A percentile compares a stretch with the other conserved stretches of the same genome.
Evolutionary conservation across 2,113 vertebrate genomes (phyloP).

Genomic region (Patagioenas fasciata): DNA sequence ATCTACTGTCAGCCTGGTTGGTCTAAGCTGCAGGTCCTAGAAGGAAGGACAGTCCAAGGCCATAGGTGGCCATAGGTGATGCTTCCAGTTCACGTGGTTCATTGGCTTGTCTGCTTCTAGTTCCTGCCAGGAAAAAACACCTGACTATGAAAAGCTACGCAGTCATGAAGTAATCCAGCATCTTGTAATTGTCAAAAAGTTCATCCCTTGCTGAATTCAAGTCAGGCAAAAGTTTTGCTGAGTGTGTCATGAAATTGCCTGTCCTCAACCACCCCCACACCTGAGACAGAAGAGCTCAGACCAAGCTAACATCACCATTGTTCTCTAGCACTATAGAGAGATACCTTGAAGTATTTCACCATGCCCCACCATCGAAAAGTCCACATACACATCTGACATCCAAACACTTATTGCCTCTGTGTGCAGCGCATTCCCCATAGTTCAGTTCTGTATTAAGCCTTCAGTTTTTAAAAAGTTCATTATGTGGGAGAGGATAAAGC

Average conservation of each 20-base stretch:
- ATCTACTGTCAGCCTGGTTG: not conserved
- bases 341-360: not conserved
- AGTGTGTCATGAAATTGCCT: not conserved
- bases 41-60: not conserved
- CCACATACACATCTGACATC: constrained; percentile 12
- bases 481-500: constrained; percentile 65
- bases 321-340: not conserved
- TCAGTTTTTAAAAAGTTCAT: constrained; percentile 54
- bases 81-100: not conserved
- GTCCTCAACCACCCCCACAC: not conserved
- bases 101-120: not conserved
- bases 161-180: not conserved
- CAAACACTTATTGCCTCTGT: constrained; percentile 19
- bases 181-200: not conserved
- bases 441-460: constrained; percentile 14
- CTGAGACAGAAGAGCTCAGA: not conserved
- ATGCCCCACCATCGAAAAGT: not conserved
- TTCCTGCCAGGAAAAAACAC: not conserved
- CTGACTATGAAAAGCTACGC: not conserved
- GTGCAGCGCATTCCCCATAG: not conserved
- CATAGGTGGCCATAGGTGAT: not conserved
- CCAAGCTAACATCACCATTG: not conserved
- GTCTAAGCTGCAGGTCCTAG: not conserved
- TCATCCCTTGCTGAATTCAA: not conserved
- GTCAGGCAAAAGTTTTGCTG: not conserved